A percentile compares a stretch with the other conserved stretches of the same genome.
Evolutionary conservation across 1,140 invertebrate species (phyloP).

Genomic region (Coelopa frigida): DNA sequence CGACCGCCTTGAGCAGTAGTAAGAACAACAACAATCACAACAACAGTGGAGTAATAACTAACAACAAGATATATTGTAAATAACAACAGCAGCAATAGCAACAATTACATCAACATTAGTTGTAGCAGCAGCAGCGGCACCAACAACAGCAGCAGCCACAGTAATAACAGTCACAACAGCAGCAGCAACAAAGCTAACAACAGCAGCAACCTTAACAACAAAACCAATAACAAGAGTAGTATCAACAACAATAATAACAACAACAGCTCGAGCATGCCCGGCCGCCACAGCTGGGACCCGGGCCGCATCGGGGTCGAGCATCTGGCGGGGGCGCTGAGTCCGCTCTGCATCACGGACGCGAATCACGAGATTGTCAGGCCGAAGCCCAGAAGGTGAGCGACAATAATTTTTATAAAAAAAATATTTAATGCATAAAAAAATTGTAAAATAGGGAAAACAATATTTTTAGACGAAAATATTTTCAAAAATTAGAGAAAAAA

Average conservation of each 20-base stretch:
- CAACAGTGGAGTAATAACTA: background rate
- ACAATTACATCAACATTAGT: background rate
- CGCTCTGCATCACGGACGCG: slow-evolving; percentile 60
- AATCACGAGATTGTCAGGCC: slow-evolving; percentile 79
- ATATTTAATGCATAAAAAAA: background rate
- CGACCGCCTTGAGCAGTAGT: too few relatives aligned
- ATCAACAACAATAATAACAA: background rate
- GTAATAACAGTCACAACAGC: background rate
- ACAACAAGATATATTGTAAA: too few relatives aligned
- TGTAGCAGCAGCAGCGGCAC: background rate
- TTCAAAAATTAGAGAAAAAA: background rate
- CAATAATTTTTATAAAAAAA: background rate
- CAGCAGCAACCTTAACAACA: background rate
- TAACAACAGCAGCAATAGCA: slow-evolving; percentile 5
- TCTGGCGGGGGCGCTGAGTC: slow-evolving; percentile 57
- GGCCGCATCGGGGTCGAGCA: slow-evolving; percentile 51
- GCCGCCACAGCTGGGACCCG: slow-evolving; percentile 26
- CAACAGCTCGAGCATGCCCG: slow-evolving; percentile 14
- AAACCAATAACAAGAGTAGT: background rate
- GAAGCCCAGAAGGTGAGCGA: slow-evolving; percentile 70
- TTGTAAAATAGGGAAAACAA: background rate
- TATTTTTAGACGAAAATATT: background rate
- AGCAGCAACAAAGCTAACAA: background rate
- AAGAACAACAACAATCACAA: slow-evolving; percentile 8
- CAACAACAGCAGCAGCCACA: background rate